Base-by-base conservation (phyloP, 2,888 invertebrate species). In the Catocala fraxini region DNA sequence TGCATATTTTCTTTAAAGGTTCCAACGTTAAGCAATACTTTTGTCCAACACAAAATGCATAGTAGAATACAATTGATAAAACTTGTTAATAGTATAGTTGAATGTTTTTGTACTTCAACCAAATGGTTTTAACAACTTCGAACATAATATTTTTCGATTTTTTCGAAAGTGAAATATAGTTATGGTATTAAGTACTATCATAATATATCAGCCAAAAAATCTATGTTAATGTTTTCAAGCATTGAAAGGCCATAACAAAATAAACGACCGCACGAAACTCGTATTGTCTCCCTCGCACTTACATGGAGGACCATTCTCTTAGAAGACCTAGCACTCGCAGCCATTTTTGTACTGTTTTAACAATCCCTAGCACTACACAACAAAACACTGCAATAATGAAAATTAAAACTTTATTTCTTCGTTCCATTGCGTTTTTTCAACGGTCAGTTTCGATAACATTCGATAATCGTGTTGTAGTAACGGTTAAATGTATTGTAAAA, bases 281-380 rank as follows among this genome's bases (percentile, higher is more conserved):
- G 51, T 75, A 61, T 63, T 63, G 53, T 73, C 67, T 75, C 69
- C 62, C 57, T 74, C 62, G 34, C 70, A 63, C 68, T 46, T 41
- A 51, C 51, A 52, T 61, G 53, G 62, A 65, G 62, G 56, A 67
- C 52, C 71, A 61, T 70, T 60, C 63, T 70, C 60, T 59, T 45
- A 59, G 61, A 77, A 69, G 73, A 68, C 78, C 78, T 71, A 71
- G 76, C 71, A 69, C 48, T 63, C 65, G 63, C 65, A 66, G 56
- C 51, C 65, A 69, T 25, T 71, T 56, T 75, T 76, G 75, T 75
- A 76, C 66, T 76, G 63, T 66, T 65, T 39, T 12, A 47, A 66
- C 43, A 52, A 63, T 66, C 64, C 60, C 64, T 58, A 71, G 64
- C 68, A 61, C 56, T 12, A 63, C 49, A 61, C 57, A 15, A 63